Evolutionary conservation across 2,797 vertebrate species (phyloP), one percentile per base, ranked within the genome.

Genomic region (Molossus molossus): DNA sequence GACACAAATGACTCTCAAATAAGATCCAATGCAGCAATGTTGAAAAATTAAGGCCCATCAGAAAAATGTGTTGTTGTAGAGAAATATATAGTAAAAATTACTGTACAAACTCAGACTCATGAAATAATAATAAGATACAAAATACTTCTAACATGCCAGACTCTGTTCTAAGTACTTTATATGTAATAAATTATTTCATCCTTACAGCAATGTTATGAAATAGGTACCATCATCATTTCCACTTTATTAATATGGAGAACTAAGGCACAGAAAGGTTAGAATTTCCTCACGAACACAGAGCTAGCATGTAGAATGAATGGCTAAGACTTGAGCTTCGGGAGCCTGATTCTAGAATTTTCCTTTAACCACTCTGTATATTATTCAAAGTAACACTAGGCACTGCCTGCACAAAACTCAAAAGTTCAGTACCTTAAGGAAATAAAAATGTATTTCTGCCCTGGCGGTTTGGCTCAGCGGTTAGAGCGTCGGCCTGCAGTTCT

Each of bases 11-110:
- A 80, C 11, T 10, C 29, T 55, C 48, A 70, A 88, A 92, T 6
- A 76, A 76, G 57, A 67, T 25, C n/a, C 33, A 91, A 53, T 58
- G 40, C 18, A 83, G 1, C 53, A 58, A n/a, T 27, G 45, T 57
- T 69, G 14, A 89, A 92, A 88, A 88, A 17, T 72, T 50, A 96
- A 80, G 40, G 9, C 21, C 75, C 60, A 13, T 40, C 25, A 80
- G 9, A 64, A 60, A 86, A 48, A 62, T 50, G 37, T 8, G 6
- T 29, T 85, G 1, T 8, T 33, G 0, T 76, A 20, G 9, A 67
- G 13, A 92, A 89, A 80, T 67, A 76, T 8, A n/a, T 10, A 12
- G 5, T 58, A 48, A 92, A 75, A 75, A 40, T 15, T 48, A 23
- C 7, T 72, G 3, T 48, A 80, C 10, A 92, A 79, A 80, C 5